phyloP scores from a whole-genome alignment of 2,113 vertebrate genomes.

The Corapipo altera region DNA sequence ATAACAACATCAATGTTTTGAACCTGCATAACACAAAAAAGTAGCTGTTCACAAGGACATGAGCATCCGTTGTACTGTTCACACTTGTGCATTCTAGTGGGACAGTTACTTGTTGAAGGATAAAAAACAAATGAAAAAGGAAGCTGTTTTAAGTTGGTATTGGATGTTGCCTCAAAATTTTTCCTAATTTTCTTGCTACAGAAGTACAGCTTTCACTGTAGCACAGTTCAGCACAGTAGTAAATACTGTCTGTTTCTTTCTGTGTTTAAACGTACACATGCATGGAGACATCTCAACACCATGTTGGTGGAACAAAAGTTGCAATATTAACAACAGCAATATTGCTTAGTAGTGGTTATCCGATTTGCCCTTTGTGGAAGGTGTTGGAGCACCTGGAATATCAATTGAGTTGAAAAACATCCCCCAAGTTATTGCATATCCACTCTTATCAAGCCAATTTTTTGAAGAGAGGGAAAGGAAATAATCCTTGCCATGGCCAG shows the following conservation, averaged over 20 bases:
- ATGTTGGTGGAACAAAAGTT: not conserved
- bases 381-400: not conserved
- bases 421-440: not conserved
- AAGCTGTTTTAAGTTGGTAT: conserved; percentile 48
- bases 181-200: conserved; percentile 51
- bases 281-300: not conserved
- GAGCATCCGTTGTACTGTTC: conserved; percentile 54
- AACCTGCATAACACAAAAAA: conserved; percentile 22
- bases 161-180: conserved; percentile 51
- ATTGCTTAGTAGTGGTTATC: not conserved
- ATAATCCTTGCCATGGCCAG: not conserved
- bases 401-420: not conserved
- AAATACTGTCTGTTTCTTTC: not conserved
- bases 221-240: not conserved
- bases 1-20: conserved; percentile 44
- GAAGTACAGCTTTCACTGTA: conserved; percentile 40
- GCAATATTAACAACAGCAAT: not conserved
- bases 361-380: not conserved
- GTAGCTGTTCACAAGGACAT: conserved; percentile 44
- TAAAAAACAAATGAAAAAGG: conserved; percentile 61
- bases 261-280: not conserved
- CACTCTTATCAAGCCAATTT: not conserved
- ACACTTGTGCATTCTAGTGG: conserved; percentile 26
- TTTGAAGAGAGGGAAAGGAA: not conserved
- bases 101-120: conserved; percentile 53